Evolutionary conservation across 2,113 vertebrate genomes (phyloP), one percentile per base, ranked within the genome.

Genomic region (Triplophysa rosa): DNA sequence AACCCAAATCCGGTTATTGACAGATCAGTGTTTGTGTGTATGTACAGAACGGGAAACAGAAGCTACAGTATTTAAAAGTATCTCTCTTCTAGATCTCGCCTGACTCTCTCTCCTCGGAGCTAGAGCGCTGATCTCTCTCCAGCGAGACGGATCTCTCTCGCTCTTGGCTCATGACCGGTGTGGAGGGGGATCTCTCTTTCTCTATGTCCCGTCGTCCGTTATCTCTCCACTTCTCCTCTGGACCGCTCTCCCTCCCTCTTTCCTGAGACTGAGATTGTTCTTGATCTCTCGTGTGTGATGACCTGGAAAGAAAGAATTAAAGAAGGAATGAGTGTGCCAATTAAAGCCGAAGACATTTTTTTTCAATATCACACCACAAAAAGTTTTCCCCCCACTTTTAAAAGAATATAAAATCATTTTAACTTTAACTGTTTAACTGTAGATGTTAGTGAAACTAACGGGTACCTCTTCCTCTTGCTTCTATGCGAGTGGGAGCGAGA

Each of bases 401-500:
- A 37, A 37, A 37, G 33, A 37, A 37, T 37, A 8, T 37, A 1
- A 37, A 37, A 37, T 37, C 33, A 37, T 37, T 8, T 37, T 4
- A 33, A 6, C 29, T 33, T 33, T 37, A 37, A 37, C 33, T 0
- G 33, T 37, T n/a, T n/a, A n/a, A n/a, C 33, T 37, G 0, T 37
- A 37, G 6, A 37, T 7, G 33, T 37, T 37, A 37, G 5, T 37
- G 33, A 37, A 37, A 37, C 33, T 37, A 37, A 37, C 33, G 7
- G 3, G 11, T 65, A 93, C 93, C 92, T 93, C 86, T 93, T 93
- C 86, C 85, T 91, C 83, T 91, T 93, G 75, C 69, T 89, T 63
- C 92, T 89, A 88, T 93, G 93, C 49, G 92, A 93, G 85, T 93
- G 91, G 9, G 93, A 93, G 79, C 88, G 90, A 7, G 93, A 93